phyloP scores from a whole-genome alignment of 2,113 vertebrate genomes.

The Serinus canaria region DNA sequence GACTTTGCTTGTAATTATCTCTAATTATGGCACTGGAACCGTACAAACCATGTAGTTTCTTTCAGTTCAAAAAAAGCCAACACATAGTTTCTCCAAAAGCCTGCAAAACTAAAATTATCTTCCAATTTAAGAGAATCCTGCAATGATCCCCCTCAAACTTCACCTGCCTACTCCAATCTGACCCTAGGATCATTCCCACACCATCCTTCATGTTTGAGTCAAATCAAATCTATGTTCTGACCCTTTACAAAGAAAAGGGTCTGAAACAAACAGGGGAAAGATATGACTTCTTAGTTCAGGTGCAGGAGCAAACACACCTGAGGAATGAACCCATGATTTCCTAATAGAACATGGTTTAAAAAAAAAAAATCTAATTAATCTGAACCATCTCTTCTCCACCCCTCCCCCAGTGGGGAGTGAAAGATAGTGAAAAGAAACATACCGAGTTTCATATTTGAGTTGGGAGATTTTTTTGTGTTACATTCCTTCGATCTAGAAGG shows the following conservation, averaged over 20 bases:
- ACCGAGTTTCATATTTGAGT: neutral
- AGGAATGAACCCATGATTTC: neutral
- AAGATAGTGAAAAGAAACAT: neutral
- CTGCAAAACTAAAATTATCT: neutral
- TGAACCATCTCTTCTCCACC: neutral
- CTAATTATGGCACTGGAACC: neutral
- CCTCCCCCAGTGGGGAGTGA: no score
- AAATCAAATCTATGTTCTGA: neutral
- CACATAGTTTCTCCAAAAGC: neutral
- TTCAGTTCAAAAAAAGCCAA: neutral
- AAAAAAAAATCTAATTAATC: neutral
- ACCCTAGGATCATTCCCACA: neutral
- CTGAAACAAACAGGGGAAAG: neutral
- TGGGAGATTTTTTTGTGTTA: neutral
- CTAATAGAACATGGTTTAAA: rapidly evolving
- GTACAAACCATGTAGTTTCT: neutral
- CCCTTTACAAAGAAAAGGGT: neutral
- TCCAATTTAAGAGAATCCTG: neutral
- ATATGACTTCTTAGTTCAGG: neutral
- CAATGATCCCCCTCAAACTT: neutral
- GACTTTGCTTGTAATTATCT: neutral
- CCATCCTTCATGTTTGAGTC: neutral
- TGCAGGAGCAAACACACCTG: neutral
- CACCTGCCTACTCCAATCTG: neutral
- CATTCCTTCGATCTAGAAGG: neutral